Evolutionary conservation across 2,797 vertebrate species (phyloP).

Genomic region (Tokudaia tokunoshimensis): DNA sequence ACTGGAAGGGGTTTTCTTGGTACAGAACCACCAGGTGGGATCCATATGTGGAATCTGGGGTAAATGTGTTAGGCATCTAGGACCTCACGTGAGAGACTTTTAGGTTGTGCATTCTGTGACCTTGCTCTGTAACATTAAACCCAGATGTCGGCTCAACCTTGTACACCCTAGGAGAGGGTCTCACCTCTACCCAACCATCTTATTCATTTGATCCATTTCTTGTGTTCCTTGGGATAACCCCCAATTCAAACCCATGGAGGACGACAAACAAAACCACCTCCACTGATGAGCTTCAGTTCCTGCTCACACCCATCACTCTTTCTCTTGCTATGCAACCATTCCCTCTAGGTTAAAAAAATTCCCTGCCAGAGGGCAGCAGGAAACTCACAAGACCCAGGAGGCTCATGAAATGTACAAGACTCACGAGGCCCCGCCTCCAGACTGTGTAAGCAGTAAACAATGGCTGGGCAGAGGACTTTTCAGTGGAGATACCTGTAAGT

Average conservation of each 20-base stretch:
- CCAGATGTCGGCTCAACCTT: too few relatives aligned
- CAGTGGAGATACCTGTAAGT: too few relatives aligned
- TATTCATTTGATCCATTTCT: not conserved
- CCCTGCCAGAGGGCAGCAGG: not conserved
- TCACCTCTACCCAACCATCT: not conserved
- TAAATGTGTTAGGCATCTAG: not conserved
- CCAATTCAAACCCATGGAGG: not conserved
- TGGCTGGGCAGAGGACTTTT: not conserved
- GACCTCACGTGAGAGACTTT: not conserved
- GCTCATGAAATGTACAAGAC: not conserved
- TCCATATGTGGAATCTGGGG: not conserved
- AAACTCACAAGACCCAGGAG: not conserved
- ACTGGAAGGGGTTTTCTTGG: not conserved
- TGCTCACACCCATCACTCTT: not conserved
- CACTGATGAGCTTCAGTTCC: not conserved
- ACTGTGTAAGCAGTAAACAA: too few relatives aligned
- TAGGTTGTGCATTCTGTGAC: accelerated
- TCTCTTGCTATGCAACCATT: not conserved
- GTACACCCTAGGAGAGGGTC: not conserved
- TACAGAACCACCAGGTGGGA: accelerated
- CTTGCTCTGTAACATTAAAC: not conserved
- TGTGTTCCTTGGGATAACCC: not conserved
- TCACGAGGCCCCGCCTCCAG: not conserved
- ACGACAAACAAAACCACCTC: not conserved
- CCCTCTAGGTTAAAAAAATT: not conserved